A percentile compares a stretch with the other conserved stretches of the same genome.
Evolutionary conservation across 2,888 invertebrate species (phyloP).

Genomic region (Invenusta paracnida): DNA sequence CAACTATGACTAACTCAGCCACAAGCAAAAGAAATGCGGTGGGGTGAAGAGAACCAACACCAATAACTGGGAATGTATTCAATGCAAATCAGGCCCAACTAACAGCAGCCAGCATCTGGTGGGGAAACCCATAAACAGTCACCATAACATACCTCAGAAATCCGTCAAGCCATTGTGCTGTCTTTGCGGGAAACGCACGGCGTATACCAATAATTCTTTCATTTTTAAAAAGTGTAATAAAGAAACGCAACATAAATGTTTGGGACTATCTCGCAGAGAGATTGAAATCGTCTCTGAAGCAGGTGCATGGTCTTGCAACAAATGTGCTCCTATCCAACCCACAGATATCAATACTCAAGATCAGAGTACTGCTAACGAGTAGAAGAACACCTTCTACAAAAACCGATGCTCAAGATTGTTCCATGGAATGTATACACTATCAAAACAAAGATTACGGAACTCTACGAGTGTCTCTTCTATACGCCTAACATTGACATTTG

Average conservation of each 20-base stretch:
- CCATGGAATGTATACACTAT: too few relatives aligned
- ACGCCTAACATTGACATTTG: neutral
- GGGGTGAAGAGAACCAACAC: neutral
- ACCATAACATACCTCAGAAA: neutral
- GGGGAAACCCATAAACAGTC: neutral
- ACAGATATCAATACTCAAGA: neutral
- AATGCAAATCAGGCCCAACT: neutral
- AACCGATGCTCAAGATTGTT: neutral
- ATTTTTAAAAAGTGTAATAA: neutral
- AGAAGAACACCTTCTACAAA: neutral
- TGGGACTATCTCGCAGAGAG: neutral
- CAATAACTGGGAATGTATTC: neutral
- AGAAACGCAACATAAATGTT: neutral
- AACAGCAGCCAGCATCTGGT: neutral
- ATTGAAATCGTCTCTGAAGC: neutral
- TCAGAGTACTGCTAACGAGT: neutral
- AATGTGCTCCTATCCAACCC: neutral
- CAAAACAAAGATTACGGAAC: too few relatives aligned
- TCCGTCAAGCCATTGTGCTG: neutral
- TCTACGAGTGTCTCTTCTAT: neutral
- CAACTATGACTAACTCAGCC: neutral
- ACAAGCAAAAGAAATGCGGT: neutral
- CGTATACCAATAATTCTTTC: neutral
- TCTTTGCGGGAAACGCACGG: neutral
- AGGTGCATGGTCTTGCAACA: neutral